Percentiles rank a stretch among this genome's conserved stretches.
Conservation (phyloP, 2,888 invertebrate species). For the Neocrepidodera transversa region DNA sequence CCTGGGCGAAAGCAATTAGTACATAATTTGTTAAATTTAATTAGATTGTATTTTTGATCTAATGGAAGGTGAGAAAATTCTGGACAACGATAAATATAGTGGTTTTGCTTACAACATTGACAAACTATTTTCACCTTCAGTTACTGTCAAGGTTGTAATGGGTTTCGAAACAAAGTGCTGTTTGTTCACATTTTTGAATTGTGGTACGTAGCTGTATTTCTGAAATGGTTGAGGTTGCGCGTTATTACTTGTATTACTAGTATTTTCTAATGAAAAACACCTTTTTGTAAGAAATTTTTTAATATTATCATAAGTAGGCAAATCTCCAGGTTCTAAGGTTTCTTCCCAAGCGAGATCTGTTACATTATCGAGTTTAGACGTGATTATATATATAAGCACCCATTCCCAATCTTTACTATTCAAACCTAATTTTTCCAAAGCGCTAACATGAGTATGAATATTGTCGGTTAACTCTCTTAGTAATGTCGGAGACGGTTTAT, state of each 20-base stretch:
- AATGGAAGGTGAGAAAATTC: not conserved
- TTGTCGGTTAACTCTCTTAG: conserved; percentile 7
- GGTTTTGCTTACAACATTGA: conserved; percentile 1
- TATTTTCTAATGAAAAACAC: conserved; percentile 4
- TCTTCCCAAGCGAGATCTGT: conserved; percentile 8
- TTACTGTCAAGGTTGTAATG: not conserved
- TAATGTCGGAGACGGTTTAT: not conserved
- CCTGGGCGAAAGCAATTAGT: conserved; percentile 12
- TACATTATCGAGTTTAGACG: conserved; percentile 8
- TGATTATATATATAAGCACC: conserved; percentile 12
- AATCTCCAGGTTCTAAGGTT: not conserved
- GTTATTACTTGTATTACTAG: not conserved
- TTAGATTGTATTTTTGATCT: not conserved
- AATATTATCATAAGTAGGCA: not conserved
- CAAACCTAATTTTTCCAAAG: conserved; percentile 1
- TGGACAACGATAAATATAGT: conserved; percentile 10
- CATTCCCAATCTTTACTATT: conserved; percentile 7
- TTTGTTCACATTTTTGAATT: not conserved
- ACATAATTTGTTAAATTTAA: conserved; percentile 1
- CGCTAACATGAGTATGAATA: not conserved
- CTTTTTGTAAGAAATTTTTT: conserved; percentile 4
- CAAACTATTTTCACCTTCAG: not conserved
- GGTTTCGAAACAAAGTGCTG: not conserved
- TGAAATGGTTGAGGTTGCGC: not conserved
- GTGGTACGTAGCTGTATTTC: conserved; percentile 5